Conservation (phyloP, 2,797 vertebrate genomes). For the Macroramphosus scolopax region DNA sequence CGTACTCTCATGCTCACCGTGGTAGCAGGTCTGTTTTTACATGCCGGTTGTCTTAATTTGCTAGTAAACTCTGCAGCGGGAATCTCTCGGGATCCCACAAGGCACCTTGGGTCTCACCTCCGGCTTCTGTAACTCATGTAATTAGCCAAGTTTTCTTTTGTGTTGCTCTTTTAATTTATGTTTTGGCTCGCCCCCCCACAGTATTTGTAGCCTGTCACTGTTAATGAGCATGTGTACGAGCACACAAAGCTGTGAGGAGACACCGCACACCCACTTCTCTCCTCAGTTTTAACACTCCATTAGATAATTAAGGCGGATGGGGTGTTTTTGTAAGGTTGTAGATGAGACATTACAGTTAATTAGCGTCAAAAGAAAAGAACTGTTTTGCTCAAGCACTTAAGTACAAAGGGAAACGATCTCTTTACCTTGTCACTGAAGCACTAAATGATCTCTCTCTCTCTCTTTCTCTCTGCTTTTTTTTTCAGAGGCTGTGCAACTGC, state of each 20-base stretch:
- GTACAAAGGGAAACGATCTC: slow-evolving; percentile 56
- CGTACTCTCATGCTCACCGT: slow-evolving; percentile 29
- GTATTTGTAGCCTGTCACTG: slow-evolving; percentile 57
- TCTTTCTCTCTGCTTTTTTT: slow-evolving; percentile 25
- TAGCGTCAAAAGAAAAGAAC: slow-evolving; percentile 64
- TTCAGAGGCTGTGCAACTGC: slow-evolving; percentile 26
- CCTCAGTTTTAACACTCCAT: slow-evolving; percentile 64
- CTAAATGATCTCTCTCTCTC: slow-evolving; percentile 48
- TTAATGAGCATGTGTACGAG: slow-evolving; percentile 59
- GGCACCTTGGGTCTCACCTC: slow-evolving; percentile 61
- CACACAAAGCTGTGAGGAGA: slow-evolving; percentile 48
- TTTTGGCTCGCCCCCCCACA: slow-evolving; percentile 45
- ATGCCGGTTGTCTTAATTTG: slow-evolving; percentile 46
- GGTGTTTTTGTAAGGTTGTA: slow-evolving; percentile 68
- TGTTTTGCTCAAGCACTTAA: slow-evolving; percentile 55
- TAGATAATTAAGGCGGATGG: slow-evolving; percentile 72
- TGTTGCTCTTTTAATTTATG: slow-evolving; percentile 41
- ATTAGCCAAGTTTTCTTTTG: slow-evolving; percentile 70
- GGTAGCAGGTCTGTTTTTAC: slow-evolving; percentile 43
- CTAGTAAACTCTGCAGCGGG: slow-evolving; percentile 34
- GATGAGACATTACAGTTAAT: slow-evolving; percentile 71
- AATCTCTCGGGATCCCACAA: slow-evolving; percentile 47
- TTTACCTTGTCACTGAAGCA: slow-evolving; percentile 59
- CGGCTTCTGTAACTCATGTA: slow-evolving; percentile 51
- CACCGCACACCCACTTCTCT: slow-evolving; percentile 59